Evolutionary conservation across 1,140 invertebrate genomes (phyloP).

Genomic region (Probaryconus sp.): DNA sequence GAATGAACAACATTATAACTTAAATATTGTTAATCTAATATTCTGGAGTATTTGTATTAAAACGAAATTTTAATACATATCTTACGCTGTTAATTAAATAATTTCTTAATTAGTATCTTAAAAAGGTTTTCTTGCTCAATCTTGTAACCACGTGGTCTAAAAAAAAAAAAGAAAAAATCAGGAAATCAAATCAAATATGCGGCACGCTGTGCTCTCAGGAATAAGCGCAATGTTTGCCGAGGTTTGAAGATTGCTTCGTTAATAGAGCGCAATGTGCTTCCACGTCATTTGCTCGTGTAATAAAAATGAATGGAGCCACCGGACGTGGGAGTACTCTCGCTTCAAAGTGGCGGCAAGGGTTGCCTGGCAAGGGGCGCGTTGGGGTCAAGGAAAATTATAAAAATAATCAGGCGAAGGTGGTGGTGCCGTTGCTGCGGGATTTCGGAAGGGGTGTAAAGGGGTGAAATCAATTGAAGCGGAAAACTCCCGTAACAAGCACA

Average conservation of each 20-base stretch:
- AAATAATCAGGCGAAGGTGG: slow-evolving; percentile 61
- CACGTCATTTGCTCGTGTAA: slow-evolving; percentile 55
- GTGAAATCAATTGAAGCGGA: slow-evolving; percentile 61
- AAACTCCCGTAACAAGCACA: slow-evolving; percentile 62
- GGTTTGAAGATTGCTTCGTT: slow-evolving; percentile 59
- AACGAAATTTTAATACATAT: too few species aligned
- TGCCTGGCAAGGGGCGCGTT: slow-evolving; percentile 23
- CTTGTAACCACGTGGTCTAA: too few species aligned
- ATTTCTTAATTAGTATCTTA: too few species aligned
- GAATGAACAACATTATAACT: too few species aligned
- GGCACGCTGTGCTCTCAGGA: too few species aligned
- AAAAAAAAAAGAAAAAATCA: not conserved
- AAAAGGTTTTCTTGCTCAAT: too few species aligned
- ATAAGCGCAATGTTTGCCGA: slow-evolving; percentile 40
- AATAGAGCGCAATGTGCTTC: slow-evolving; percentile 59
- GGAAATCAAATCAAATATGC: slow-evolving; percentile 2
- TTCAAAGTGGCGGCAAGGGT: slow-evolving; percentile 54
- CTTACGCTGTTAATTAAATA: too few species aligned
- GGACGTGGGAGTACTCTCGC: slow-evolving; percentile 43
- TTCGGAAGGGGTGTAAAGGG: slow-evolving; percentile 40
- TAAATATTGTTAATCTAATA: too few species aligned
- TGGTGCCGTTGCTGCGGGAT: slow-evolving; percentile 35
- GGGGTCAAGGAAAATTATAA: slow-evolving; percentile 60
- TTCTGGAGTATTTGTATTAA: too few species aligned
- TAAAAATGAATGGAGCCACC: slow-evolving; percentile 57